These are phyloP conservation scores for Apotomis capreana DNA, from an alignment of 2,888 invertebrate species.

Conservation along the genomic window DNA sequence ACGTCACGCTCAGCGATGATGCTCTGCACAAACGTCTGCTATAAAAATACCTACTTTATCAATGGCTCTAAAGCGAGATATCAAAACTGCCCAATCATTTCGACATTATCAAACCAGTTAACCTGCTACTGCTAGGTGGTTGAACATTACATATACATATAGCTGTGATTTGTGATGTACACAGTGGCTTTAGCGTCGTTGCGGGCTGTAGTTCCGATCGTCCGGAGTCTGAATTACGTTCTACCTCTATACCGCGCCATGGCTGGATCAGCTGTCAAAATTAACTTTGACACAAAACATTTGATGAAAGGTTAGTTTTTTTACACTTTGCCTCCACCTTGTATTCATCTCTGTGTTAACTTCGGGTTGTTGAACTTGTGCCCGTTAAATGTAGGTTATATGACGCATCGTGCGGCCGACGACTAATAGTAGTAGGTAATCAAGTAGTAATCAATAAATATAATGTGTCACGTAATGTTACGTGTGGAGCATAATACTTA, in stretches of 20 bases:
- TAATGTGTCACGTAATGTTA: constrained; percentile 2
- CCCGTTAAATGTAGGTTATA: constrained; percentile 16
- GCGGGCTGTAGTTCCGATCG: constrained; percentile 54
- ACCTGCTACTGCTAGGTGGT: constrained; percentile 1
- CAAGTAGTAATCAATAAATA: constrained; percentile 5
- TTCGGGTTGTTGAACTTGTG: constrained; percentile 4
- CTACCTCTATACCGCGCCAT: constrained; percentile 59
- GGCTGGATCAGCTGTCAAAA: constrained; percentile 57
- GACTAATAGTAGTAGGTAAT: background rate
- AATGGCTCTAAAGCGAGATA: constrained; percentile 24
- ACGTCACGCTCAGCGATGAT: background rate
- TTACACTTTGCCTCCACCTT: background rate
- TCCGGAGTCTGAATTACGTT: constrained; percentile 60
- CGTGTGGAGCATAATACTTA: constrained; percentile 1
- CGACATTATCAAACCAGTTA: background rate
- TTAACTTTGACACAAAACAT: constrained; percentile 71
- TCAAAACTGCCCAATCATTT: constrained; percentile 17
- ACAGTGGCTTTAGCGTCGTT: constrained; percentile 52
- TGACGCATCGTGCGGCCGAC: background rate
- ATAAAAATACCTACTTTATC: constrained; percentile 30
- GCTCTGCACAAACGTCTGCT: background rate
- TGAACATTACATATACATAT: background rate
- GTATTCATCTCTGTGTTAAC: background rate
- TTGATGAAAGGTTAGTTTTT: constrained; percentile 65
- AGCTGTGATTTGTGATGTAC: constrained; percentile 45